Evolutionary conservation across 2,888 invertebrate genomes (phyloP), one percentile per base, ranked within the genome.

Genomic region (Calameuta filiformis): DNA sequence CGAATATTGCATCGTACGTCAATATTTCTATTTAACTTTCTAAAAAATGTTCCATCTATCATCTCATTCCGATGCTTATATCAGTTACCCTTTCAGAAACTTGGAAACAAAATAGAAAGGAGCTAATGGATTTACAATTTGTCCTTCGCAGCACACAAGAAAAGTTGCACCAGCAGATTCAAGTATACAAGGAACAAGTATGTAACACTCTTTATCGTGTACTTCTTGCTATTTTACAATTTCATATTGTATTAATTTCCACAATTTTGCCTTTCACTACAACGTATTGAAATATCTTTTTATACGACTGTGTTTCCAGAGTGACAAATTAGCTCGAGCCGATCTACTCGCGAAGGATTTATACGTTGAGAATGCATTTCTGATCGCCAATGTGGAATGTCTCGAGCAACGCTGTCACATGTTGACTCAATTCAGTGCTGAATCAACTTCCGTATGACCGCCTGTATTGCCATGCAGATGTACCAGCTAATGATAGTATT

Each of bases 291-390:
- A 75, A 12, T n/a, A 31, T 69, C 34, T 75, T 73, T 35, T 33
- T 68, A 23, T 23, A 2, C 23, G 4, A 23, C 73, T 81, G 78
- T 78, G 81, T 79, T 85, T 84, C 34, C 93, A 95, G 92, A 92
- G 93, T 77, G 95, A 96, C 87, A 94, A 95, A 83, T 92, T 97
- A 79, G 94, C 95, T 69, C 94, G 94, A 87, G 95, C 96, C 30
- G 97, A 97, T 91, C 90, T 95, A 86, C 93, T 97, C 73, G 95
- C 96, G 34, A 96, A 96, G 92, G 97, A 97, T 88, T 93, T 97
- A 81, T 97, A 95, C 92, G 94, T 97, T 76, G 97, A 97, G 92
- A 97, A 97, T 92, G 95, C 97, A 77, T 95, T 96, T 90, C 93
- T 97, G 79, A 93, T 94, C 79, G 95, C 95, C 33, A 94, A 94